Percentiles rank a stretch among this genome's conserved stretches.
phyloP scores from a whole-genome alignment of 2,113 vertebrate species.

The Bucco capensis region DNA sequence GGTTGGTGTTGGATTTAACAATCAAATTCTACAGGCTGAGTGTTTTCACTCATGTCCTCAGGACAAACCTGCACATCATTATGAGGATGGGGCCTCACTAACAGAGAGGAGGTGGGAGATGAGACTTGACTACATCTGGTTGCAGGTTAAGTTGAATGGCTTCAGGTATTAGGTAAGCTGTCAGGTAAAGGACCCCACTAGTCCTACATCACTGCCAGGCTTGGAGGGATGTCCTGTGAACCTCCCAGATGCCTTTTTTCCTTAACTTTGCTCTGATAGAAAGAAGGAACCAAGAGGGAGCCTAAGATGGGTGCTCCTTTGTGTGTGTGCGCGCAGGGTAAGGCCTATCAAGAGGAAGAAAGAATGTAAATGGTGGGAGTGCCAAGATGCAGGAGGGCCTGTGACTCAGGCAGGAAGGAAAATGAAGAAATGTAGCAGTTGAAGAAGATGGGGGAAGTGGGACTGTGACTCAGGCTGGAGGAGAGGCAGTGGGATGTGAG shows the following conservation, averaged over 20 bases:
- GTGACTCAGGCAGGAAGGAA: slow-evolving; percentile 62
- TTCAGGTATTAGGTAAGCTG: not conserved
- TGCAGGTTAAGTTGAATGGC: not conserved
- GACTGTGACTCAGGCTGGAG: slow-evolving; percentile 46
- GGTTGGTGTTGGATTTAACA: not conserved
- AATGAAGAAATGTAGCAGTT: slow-evolving; percentile 49
- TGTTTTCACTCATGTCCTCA: not conserved
- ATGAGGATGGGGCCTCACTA: not conserved
- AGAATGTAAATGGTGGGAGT: slow-evolving; percentile 15
- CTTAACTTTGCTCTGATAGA: not conserved
- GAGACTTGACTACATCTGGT: not conserved
- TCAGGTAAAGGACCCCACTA: not conserved
- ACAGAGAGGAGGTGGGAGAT: not conserved
- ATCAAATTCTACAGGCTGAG: not conserved
- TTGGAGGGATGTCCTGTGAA: not conserved
- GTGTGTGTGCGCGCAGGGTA: not conserved
- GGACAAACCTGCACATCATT: not conserved
- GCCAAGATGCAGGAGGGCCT: slow-evolving; percentile 10
- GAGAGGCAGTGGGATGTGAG: not conserved
- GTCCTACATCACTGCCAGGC: not conserved
- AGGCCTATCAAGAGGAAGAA: slow-evolving; percentile 6
- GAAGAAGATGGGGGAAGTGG: slow-evolving; percentile 37
- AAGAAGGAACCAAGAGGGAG: not conserved
- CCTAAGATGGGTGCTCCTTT: not conserved
- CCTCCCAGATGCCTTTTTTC: not conserved